Evolutionary conservation across 2,888 invertebrate genomes (phyloP).

Genomic region (Sphecodes monilicornis): DNA sequence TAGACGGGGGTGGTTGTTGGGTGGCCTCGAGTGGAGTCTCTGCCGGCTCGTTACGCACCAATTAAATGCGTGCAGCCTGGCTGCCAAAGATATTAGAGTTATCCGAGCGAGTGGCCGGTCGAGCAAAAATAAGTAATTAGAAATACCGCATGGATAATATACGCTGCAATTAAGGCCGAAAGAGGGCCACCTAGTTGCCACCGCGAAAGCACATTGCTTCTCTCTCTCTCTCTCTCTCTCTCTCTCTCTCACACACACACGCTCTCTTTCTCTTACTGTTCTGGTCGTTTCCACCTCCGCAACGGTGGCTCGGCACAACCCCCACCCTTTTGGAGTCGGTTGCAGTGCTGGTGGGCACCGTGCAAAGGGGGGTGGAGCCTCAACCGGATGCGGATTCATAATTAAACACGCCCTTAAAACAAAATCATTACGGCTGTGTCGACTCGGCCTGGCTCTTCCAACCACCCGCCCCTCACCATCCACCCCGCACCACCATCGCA

Average conservation of each 20-base stretch:
- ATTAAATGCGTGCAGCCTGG: conserved; percentile 81
- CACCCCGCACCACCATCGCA: background rate
- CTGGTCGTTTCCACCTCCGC: conserved; percentile 53
- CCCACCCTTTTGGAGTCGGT: conserved; percentile 50
- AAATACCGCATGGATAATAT: conserved; percentile 84
- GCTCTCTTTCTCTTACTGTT: background rate
- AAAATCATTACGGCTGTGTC: conserved; percentile 83
- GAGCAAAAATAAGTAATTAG: conserved; percentile 83
- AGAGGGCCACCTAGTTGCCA: conserved; percentile 80
- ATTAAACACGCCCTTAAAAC: conserved; percentile 85
- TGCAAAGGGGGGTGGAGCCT: conserved; percentile 83
- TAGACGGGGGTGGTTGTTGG: conserved; percentile 14
- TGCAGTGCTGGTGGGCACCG: conserved; percentile 66
- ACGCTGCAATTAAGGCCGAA: conserved; percentile 83
- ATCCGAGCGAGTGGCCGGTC: conserved; percentile 76
- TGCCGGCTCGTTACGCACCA: conserved; percentile 77
- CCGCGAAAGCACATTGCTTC: conserved; percentile 60
- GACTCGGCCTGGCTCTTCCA: conserved; percentile 72
- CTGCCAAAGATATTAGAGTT: conserved; percentile 82
- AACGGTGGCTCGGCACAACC: conserved; percentile 55
- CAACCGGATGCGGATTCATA: conserved; percentile 84
- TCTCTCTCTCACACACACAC: background rate
- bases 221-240: background rate
- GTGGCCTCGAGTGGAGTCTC: conserved; percentile 30
- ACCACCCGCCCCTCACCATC: conserved; percentile 16